Percentiles rank a stretch among this genome's conserved stretches.
These are phyloP conservation scores for Lates calcarifer DNA, from an alignment of 2,113 vertebrate genomes.

Conservation along the genomic window DNA sequence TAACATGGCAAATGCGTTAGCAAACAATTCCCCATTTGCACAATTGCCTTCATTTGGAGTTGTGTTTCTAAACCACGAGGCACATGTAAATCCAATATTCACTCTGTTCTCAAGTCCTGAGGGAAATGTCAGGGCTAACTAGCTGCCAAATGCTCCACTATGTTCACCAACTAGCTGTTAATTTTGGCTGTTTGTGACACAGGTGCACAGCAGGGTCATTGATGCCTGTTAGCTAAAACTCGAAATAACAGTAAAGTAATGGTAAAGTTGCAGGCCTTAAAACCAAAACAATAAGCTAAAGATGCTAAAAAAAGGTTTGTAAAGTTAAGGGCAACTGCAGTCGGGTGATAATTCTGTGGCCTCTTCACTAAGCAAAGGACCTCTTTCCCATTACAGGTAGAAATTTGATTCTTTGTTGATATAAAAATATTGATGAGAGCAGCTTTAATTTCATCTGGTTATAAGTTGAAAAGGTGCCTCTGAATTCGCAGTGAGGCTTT, in stretches of 20 bases:
- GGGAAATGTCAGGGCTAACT: neutral
- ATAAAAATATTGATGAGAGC: neutral
- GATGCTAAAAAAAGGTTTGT: neutral
- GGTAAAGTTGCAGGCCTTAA: neutral
- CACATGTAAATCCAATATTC: neutral
- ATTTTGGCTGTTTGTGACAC: neutral
- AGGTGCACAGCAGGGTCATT: neutral
- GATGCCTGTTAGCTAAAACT: neutral
- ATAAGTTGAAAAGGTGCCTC: neutral
- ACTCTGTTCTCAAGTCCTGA: neutral
- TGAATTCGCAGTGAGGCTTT: neutral
- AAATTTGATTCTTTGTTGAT: neutral
- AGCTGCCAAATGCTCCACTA: neutral
- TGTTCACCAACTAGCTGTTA: neutral
- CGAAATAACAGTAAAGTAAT: neutral
- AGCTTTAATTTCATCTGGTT: neutral
- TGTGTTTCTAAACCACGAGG: neutral
- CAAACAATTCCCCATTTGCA: neutral
- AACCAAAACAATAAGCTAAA: neutral
- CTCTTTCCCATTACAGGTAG: neutral
- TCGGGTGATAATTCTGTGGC: neutral
- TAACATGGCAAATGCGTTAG: no score
- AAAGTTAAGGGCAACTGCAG: neutral
- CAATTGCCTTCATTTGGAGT: constrained; percentile 9
- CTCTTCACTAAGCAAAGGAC: neutral